These are phyloP conservation scores for Tillus elongatus DNA, from an alignment of 2,888 invertebrate genomes.

Conservation along the genomic window DNA sequence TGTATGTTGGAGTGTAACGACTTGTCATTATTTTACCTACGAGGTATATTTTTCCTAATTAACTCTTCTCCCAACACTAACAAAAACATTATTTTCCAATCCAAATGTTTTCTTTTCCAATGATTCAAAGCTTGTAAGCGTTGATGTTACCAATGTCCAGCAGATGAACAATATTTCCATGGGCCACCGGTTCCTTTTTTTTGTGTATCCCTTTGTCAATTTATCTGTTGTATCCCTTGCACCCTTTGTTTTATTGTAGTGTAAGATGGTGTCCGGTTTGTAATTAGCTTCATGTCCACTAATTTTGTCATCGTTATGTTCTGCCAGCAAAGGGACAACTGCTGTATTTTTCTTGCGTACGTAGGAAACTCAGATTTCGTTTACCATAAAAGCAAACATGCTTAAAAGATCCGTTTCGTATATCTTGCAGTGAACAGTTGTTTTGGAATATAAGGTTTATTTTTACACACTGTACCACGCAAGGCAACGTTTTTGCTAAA, in stretches of 20 bases:
- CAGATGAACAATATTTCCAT: conserved; percentile 21
- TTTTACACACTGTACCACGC: conserved; percentile 17
- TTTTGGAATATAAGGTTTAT: conserved; percentile 16
- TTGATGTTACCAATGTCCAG: conserved; percentile 19
- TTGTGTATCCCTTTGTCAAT: conserved; percentile 18
- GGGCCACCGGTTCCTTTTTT: conserved; percentile 20
- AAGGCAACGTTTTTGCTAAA: too few relatives aligned
- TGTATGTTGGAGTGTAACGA: too few relatives aligned
- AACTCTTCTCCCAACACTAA: too few relatives aligned
- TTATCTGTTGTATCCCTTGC: conserved; percentile 20
- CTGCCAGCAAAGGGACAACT: conserved; percentile 15
- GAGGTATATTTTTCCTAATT: too few relatives aligned
- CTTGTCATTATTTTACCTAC: too few relatives aligned
- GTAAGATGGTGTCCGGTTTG: conserved; percentile 21
- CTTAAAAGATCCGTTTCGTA: conserved; percentile 14
- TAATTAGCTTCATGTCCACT: conserved; percentile 15
- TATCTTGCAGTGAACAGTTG: conserved; percentile 14
- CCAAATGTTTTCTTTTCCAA: conserved; percentile 12
- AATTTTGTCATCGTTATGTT: conserved; percentile 16
- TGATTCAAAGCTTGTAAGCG: conserved; percentile 15
- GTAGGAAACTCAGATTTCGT: conserved; percentile 17
- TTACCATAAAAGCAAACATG: conserved; percentile 19
- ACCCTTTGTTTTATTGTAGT: conserved; percentile 22
- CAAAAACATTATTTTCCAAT: conserved; percentile 17
- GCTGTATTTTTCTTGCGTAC: conserved; percentile 14